Conservation (phyloP, 2,113 vertebrate genomes). For the Spizaetus ornatus region DNA sequence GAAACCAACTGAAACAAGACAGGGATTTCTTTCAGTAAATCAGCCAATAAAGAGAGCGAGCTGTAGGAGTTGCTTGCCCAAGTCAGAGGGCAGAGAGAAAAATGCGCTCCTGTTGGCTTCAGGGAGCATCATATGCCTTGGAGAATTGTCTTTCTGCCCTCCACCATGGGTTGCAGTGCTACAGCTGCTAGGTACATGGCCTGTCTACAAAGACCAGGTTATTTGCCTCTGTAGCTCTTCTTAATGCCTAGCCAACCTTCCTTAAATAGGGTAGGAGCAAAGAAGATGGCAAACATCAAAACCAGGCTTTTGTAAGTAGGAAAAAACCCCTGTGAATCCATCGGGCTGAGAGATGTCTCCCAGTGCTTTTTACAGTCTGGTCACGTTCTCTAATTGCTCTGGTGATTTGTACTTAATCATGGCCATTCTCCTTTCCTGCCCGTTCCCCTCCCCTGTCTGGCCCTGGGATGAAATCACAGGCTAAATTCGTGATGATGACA, state of each 20-base stretch:
- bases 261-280: neutral
- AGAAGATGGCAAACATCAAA: neutral
- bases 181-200: neutral
- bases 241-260: neutral
- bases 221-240: neutral
- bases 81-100: neutral
- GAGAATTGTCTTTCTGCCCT: neutral
- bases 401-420: constrained; percentile 46
- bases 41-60: neutral
- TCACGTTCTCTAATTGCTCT: constrained; percentile 35
- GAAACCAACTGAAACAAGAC: neutral
- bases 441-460: constrained; percentile 4
- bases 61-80: neutral
- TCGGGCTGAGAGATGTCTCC: neutral
- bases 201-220: neutral
- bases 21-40: neutral
- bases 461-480: constrained; percentile 33
- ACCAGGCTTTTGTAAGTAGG: neutral
- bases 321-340: neutral
- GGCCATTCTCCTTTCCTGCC: constrained; percentile 29
- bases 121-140: neutral
- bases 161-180: neutral
- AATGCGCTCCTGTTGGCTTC: neutral
- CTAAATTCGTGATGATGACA: constrained; percentile 34
- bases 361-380: neutral